Evolutionary conservation across 2,888 invertebrate species (phyloP), one percentile per base, ranked within the genome.

Genomic region (Flexamia atlantica): DNA sequence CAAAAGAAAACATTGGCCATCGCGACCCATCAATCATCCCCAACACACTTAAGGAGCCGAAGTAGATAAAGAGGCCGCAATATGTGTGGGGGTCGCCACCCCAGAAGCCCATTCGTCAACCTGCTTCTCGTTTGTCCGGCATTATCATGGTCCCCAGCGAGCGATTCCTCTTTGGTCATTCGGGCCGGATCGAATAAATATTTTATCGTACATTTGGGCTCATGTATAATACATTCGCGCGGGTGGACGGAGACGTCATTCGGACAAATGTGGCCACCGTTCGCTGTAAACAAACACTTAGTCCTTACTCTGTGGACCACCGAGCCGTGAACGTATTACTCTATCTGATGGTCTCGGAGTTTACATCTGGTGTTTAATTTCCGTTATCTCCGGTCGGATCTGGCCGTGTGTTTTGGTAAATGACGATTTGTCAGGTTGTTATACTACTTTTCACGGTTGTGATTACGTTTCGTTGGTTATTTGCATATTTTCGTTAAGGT

Each of bases 121-220:
- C 64, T 14, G 30, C 7, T 30, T 64, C 64, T 30, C 64, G 53
- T 53, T 53, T 53, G 53, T 53, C 30, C 64, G 64, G 14, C 64
- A 64, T 64, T 64, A 64, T n/a, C 57, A 36, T 25, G 10, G 28
- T 64, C 64, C 64, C 64, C 14, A 30, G 28, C 64, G 64, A 14
- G 64, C 30, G 10, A 64, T 64, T 30, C 64, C 25, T 64, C 64
- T 46, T 46, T 28, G 64, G 64, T 64, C 64, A 64, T 64, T 17
- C 20, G 53, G n/a, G 53, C 64, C 64, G 64, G 30, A 64, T 12
- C 64, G 28, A 64, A 64, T 64, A 64, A 64, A 64, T 64, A 64
- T 64, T 64, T 64, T 64, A 64, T 17, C 5, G 57, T 57, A 57
- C 57, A 57, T 57, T 64, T 28, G 30, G 28, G 2, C 28, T 64